These are phyloP conservation scores for Telmatochromis bifrenatus DNA, from an alignment of 2,113 vertebrate species.

Conservation along the genomic window DNA sequence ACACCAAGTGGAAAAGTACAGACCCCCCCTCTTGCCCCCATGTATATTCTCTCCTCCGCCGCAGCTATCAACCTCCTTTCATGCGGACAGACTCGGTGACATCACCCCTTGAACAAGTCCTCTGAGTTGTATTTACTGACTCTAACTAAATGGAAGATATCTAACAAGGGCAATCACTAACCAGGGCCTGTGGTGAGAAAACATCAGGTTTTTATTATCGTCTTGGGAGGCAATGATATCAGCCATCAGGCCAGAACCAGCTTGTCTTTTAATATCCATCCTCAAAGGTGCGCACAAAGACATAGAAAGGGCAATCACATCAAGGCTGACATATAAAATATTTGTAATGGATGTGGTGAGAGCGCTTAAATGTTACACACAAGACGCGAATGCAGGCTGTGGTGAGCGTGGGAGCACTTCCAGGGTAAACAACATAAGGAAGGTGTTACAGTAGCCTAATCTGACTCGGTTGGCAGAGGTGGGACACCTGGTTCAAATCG, in stretches of 20 bases:
- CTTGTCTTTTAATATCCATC: slow-evolving; percentile 16
- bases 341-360: slow-evolving; percentile 24
- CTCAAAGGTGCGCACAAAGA: slow-evolving; percentile 6
- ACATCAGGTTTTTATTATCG: slow-evolving; percentile 55
- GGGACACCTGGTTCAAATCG: slow-evolving; percentile 63
- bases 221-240: slow-evolving; percentile 61
- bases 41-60: slow-evolving; percentile 39
- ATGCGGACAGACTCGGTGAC: slow-evolving; percentile 56
- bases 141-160: slow-evolving; percentile 51
- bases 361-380: not conserved
- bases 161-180: slow-evolving; percentile 42
- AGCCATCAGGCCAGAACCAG: slow-evolving; percentile 34
- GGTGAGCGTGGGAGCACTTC: not conserved
- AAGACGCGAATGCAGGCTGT: not conserved
- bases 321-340: slow-evolving; percentile 1
- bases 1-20: slow-evolving; percentile 62
- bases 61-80: slow-evolving; percentile 50
- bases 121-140: slow-evolving; percentile 48
- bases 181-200: slow-evolving; percentile 25
- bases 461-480: slow-evolving; percentile 42
- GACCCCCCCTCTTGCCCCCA: slow-evolving; percentile 44
- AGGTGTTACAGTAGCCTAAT: slow-evolving; percentile 70
- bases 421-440: slow-evolving; percentile 67
- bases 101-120: slow-evolving; percentile 47
- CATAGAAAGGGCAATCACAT: not conserved